Evolutionary conservation across 2,113 vertebrate genomes (phyloP), one percentile per base, ranked within the genome.

Genomic region (Microtus pennsylvanicus): DNA sequence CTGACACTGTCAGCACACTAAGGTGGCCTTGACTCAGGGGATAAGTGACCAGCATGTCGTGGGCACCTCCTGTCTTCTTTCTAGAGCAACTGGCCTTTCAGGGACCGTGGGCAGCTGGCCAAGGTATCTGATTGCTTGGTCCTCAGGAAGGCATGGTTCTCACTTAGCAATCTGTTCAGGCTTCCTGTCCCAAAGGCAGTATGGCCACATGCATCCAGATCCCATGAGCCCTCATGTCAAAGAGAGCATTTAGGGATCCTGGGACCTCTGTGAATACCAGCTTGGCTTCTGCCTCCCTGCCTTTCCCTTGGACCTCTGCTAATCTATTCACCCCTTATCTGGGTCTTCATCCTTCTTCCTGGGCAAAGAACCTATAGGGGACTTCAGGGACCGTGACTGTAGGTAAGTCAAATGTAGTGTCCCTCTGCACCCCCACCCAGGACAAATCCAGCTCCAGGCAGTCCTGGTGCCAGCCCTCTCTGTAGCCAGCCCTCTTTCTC

Each of bases 31-130:
- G 55, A 42, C 3, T 11, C 17, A 42, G 9, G 70, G 42, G 7
- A 6, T 12, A n/a, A 45, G 17, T 4, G 45, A 9, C 50, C 42
- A 16, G 58, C 26, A 3, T 4, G 21, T 45, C 4, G 12, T 0
- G 7, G 58, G 21, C 1, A 13, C 8, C 33, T n/a, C 65, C 4
- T 0, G 70, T 67, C 55, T 55, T 75, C 30, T 35, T 82, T 47
- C 16, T 19, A 30, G 19, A 22, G n/a, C 2, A 30, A 52, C 67
- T 35, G 42, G 47, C 21, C 58, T 7, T 63, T 24, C 2, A 28
- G 77, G n/a, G 50, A 3, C 1, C 12, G 45, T 33, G 0, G 2
- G 33, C 3, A 42, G 38, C 10, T 13, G 7, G 14, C 61, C 24
- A n/a, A 85, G n/a, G 45, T 47, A 13, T 28, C 89, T 33, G 28